Evolutionary conservation across 2,797 vertebrate species (phyloP), one percentile per base, ranked within the genome.

Genomic region (Tachyglossus aculeatus): DNA sequence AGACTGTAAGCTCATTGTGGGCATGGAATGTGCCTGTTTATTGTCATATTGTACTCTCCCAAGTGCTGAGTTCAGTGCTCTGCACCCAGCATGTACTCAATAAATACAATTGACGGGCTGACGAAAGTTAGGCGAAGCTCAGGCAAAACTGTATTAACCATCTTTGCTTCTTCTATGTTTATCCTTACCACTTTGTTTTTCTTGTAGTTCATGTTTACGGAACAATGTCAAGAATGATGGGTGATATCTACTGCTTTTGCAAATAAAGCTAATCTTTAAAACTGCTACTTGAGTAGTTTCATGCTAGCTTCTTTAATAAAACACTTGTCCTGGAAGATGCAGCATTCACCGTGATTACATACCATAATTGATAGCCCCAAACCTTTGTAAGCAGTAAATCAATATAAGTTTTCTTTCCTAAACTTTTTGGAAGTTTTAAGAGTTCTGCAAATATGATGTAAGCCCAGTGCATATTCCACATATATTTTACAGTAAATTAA

Each of bases 331-430:
- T 57, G n/a, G 38, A 78, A 78, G 37, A 85, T 55, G 25, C n/a
- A 70, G 39, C 56, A 29, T 31, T 76, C 32, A 50, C 9, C 67
- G 3, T 2, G 4, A 79, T n/a, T n/a, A n/a, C n/a, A n/a, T 33
- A 58, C 2, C 15, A 16, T 25, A 55, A 62, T 76, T 47, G 29
- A 44, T 73, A 56, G 47, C 71, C 19, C 84, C 10, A 76, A 62
- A 64, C 67, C 36, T 75, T 54, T 75, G 21, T 24, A 69, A 77
- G 69, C 48, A 67, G 10, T 45, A 70, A 75, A 71, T 81, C 65
- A 72, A 57, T 77, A 81, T 40, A 52, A 64, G 69, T 52, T 21
- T 61, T 12, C 24, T 77, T 81, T 71, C 40, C 2, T 37, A 6
- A 1, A 10, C 45, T 61, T 51, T 19, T 47, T 38, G 48, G 36